Conservation (phyloP, 1,140 invertebrate species). For the Plutomurus gul region DNA sequence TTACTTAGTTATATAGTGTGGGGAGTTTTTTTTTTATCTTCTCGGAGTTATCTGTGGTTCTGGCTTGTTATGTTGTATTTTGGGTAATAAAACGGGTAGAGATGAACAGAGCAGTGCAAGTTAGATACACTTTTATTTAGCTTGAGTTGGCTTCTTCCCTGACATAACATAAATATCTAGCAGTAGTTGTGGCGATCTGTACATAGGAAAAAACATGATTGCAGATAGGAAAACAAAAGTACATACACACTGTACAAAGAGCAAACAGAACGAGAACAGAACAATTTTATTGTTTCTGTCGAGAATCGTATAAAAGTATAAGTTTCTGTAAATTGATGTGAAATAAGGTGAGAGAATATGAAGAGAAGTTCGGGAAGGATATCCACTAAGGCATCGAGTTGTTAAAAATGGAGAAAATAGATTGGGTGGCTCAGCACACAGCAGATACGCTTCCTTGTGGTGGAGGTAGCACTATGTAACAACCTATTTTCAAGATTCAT, state of each 20-base stretch:
- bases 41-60: background rate
- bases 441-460: too few species aligned
- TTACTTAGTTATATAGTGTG: background rate
- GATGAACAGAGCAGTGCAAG: background rate
- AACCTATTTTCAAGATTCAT: too few species aligned
- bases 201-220: background rate
- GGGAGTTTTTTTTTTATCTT: conserved; percentile 8
- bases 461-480: too few species aligned
- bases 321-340: conserved; percentile 11
- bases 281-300: background rate
- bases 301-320: background rate
- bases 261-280: too few species aligned
- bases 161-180: background rate
- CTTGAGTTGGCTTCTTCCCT: background rate
- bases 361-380: too few species aligned
- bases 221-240: background rate
- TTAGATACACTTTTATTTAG: too few species aligned
- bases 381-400: too few species aligned
- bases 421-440: too few species aligned
- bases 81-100: conserved; percentile 5
- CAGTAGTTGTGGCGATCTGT: background rate
- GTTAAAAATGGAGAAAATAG: too few species aligned
- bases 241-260: too few species aligned
- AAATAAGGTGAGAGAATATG: conserved; percentile 2
- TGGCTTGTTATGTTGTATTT: background rate